These are phyloP conservation scores for Antheraea pernyi DNA, from an alignment of 1,140 invertebrate genomes.

Conservation along the genomic window DNA sequence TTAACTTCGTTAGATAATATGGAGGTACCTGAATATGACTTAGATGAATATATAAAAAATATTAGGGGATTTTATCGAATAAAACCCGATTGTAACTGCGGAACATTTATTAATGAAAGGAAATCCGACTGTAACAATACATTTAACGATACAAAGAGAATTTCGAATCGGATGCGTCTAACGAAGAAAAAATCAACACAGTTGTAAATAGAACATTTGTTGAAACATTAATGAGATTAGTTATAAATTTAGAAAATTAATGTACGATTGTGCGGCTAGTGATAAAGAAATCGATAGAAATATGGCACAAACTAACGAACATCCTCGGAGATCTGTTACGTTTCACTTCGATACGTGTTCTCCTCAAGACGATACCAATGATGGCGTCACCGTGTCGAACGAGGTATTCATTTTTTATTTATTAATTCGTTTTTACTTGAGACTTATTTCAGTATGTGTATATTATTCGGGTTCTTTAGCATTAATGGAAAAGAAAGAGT, in stretches of 20 bases:
- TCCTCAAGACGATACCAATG: slow-evolving; percentile 40
- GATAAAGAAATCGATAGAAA: slow-evolving; percentile 27
- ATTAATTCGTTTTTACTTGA: background rate
- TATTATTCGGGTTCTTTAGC: too few species aligned
- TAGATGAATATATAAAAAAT: background rate
- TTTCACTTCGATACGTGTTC: slow-evolving; percentile 44
- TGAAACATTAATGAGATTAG: slow-evolving; percentile 9
- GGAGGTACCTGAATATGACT: slow-evolving; percentile 17
- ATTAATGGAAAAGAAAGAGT: too few species aligned
- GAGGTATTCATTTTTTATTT: slow-evolving; percentile 41
- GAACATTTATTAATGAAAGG: too few species aligned
- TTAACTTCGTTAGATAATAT: slow-evolving; percentile 48
- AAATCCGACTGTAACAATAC: background rate
- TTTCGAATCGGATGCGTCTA: background rate
- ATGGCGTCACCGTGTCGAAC: slow-evolving; percentile 35
- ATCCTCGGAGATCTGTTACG: slow-evolving; percentile 26
- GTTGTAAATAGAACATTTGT: slow-evolving; percentile 24
- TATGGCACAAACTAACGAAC: slow-evolving; percentile 31
- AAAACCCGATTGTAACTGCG: background rate
- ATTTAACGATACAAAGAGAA: background rate
- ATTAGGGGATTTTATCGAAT: background rate
- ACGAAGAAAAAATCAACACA: slow-evolving; percentile 3
- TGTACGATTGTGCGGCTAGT: slow-evolving; percentile 34
- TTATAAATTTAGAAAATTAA: slow-evolving; percentile 43
- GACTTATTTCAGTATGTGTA: too few species aligned